Percentiles rank a stretch among this genome's conserved stretches.
Evolutionary conservation across 2,113 vertebrate genomes (phyloP).

Genomic region (Felis catus): DNA sequence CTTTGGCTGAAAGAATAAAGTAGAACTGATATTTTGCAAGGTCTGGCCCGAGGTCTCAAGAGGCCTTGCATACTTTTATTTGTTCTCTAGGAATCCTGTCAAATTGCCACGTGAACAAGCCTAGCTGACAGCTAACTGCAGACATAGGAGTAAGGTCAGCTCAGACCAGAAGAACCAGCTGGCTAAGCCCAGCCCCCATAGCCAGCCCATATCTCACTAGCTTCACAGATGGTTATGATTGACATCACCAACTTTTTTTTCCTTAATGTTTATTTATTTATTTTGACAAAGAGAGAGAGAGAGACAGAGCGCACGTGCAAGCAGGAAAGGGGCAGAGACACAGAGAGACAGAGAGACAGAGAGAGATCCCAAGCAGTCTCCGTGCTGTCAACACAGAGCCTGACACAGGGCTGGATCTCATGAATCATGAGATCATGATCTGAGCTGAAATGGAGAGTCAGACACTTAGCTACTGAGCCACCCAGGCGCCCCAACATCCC

Average conservation of each 20-base stretch:
- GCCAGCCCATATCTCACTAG: background rate
- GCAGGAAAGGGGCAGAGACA: too few species aligned
- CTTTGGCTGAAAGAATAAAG: background rate
- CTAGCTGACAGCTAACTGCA: background rate
- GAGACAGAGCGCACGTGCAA: too few species aligned
- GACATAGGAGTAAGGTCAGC: background rate
- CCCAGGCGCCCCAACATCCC: too few species aligned
- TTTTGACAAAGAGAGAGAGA: too few species aligned
- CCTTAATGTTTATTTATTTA: too few species aligned
- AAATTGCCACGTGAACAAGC: background rate
- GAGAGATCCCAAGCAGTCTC: too few species aligned
- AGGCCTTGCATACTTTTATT: background rate
- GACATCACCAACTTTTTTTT: background rate
- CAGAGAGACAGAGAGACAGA: too few species aligned
- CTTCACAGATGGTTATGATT: background rate
- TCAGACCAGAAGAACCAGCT: background rate
- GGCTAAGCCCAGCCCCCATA: background rate
- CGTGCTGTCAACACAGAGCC: too few species aligned
- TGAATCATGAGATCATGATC: too few species aligned
- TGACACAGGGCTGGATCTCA: too few species aligned
- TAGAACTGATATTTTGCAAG: background rate
- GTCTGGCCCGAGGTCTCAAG: background rate
- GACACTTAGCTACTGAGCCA: too few species aligned
- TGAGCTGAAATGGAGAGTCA: too few species aligned
- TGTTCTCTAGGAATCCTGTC: background rate